These are phyloP conservation scores for Eueides isabella DNA, from an alignment of 1,140 invertebrate species.

Conservation along the genomic window DNA sequence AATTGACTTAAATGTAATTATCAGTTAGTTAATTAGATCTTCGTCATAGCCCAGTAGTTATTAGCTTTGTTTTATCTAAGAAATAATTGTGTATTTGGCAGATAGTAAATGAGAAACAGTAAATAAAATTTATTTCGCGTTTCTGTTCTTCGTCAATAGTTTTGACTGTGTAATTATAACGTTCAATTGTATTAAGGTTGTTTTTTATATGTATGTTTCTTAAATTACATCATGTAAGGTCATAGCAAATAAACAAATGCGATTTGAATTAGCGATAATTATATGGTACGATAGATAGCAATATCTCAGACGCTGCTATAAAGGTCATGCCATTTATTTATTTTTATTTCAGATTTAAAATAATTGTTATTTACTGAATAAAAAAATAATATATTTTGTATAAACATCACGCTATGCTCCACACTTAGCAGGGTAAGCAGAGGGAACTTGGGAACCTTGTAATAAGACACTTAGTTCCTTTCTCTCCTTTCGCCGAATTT, in stretches of 20 bases:
- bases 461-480: too few species aligned
- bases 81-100: constrained; percentile 4
- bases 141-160: not conserved
- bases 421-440: too few species aligned
- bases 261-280: not conserved
- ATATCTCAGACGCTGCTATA: not conserved
- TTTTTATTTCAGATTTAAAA: not conserved
- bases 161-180: not conserved
- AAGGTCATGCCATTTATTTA: not conserved
- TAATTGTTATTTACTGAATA: not conserved
- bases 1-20: constrained; percentile 42
- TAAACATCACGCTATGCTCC: too few species aligned
- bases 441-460: too few species aligned
- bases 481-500: too few species aligned
- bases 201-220: not conserved
- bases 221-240: constrained; percentile 12
- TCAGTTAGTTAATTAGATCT: constrained; percentile 55
- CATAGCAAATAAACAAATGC: not conserved
- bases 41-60: constrained; percentile 50
- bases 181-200: not conserved
- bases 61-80: constrained; percentile 45
- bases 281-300: not conserved
- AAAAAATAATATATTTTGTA: not conserved
- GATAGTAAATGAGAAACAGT: constrained; percentile 8
- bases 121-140: not conserved